Base-by-base conservation (phyloP, 53 echinoderm and acorn worm genomes). In the Echinarachnius parma region DNA sequence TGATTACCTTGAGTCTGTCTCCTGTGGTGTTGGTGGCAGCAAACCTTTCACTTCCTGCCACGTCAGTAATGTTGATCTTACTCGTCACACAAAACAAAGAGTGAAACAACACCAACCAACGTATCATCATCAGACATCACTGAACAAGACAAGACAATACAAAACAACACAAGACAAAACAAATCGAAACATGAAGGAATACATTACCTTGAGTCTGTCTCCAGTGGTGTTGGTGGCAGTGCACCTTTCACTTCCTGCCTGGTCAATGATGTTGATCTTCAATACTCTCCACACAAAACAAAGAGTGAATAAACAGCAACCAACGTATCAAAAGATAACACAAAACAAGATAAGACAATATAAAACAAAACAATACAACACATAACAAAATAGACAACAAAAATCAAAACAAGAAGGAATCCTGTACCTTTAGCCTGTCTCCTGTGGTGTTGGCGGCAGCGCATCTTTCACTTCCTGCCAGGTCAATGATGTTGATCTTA, bases 1-100 rank as follows among this genome's bases (percentile, higher is more conserved):
- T n/a, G n/a, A n/a, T n/a, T 50, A 92, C 92, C 87, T 87, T 92
- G 0, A 96, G 77, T 34, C 96, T 75, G 54, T 96, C 96, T 29
- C 96, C 96, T 0, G 82, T 77, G 13, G 96, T 96, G 46, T 79
- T 80, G 46, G 91, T 88, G 0, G 87, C 63, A 4, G 81, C 60
- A 34, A 87, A 92, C n/a, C 96, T 78, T 58, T 96, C 96, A 77
- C 88, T 96, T 39, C 96, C 96, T 31, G 96, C 96, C 33, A 96
- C 77, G 78, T 96, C 96, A 21, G 91, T 88, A 33, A 96, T 48
- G 71, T 96, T 96, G 61, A 96, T 91, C 55, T 80, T 87, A 71
- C 88, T 88, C 22, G 89, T 84, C 30, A 82, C 77, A 53, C 82
- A n/a, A n/a, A n/a, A n/a, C n/a, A n/a, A n/a, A n/a, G n/a, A n/a